Evolutionary conservation across 2,113 vertebrate genomes (phyloP).

Genomic region (Neomonachus schauinslandi): DNA sequence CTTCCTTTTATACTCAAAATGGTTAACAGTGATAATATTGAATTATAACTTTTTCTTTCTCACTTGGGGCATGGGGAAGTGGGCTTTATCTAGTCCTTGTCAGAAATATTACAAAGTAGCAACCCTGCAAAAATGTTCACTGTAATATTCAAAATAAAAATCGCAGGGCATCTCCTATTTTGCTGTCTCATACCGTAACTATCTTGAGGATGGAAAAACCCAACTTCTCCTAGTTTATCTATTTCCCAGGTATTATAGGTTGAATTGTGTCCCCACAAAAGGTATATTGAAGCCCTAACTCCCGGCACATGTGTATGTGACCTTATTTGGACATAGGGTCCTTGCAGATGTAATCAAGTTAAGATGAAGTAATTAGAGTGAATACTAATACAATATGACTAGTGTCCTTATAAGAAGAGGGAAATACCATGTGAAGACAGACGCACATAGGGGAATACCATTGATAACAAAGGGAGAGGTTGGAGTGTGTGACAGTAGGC

Average conservation of each 20-base stretch:
- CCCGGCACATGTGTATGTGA: neutral
- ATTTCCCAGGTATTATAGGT: neutral
- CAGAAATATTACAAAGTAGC: neutral
- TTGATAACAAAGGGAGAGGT: neutral
- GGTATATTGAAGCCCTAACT: neutral
- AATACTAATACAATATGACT: neutral
- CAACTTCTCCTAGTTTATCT: neutral
- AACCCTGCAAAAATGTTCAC: neutral
- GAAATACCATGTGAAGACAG: neutral
- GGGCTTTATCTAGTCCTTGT: neutral
- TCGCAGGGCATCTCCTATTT: neutral
- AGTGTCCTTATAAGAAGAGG: neutral
- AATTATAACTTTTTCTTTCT: neutral
- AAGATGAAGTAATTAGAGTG: neutral
- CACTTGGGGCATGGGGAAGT: neutral
- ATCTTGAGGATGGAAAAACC: neutral
- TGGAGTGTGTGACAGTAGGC: neutral
- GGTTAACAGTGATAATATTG: neutral
- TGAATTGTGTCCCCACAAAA: neutral
- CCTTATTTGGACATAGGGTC: neutral
- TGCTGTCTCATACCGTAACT: neutral
- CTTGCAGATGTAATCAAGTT: neutral
- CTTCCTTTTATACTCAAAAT: neutral
- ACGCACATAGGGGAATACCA: neutral
- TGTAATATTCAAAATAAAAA: neutral